A percentile compares a stretch with the other conserved stretches of the same genome.
phyloP scores from a whole-genome alignment of 2,113 vertebrate species.

The Equus przewalskii region DNA sequence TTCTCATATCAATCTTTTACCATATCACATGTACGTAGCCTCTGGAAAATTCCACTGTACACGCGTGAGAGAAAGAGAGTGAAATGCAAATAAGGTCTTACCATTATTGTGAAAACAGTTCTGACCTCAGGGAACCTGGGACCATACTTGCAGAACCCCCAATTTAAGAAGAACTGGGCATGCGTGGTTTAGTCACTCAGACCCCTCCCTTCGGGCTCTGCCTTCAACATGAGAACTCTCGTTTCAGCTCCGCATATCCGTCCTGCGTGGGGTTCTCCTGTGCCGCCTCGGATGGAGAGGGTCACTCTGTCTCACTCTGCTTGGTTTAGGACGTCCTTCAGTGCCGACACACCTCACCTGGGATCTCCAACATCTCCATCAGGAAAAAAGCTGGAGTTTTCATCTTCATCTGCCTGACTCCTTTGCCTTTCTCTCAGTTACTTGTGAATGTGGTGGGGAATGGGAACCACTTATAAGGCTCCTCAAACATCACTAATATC shows the following conservation, averaged over 20 bases:
- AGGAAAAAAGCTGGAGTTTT: conserved; percentile 1
- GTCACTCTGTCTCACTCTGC: neutral
- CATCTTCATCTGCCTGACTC: neutral
- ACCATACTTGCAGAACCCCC: neutral
- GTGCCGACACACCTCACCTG: fast-evolving
- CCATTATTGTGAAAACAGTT: neutral
- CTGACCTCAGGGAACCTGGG: neutral
- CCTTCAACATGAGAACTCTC: neutral
- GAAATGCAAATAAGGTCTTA: neutral
- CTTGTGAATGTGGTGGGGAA: neutral
- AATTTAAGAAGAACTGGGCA: neutral
- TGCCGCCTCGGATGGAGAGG: neutral
- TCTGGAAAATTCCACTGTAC: neutral
- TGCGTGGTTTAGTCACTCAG: fast-evolving
- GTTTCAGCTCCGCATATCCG: neutral
- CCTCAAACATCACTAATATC: neutral
- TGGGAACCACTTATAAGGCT: neutral
- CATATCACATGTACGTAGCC: neutral
- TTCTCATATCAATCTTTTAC: neutral
- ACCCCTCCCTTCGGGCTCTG: neutral
- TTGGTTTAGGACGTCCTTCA: neutral
- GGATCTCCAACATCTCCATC: neutral
- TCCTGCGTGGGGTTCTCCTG: neutral
- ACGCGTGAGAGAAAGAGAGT: neutral
- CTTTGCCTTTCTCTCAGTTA: neutral